Conservation (phyloP, 2,113 vertebrate genomes). For the Channa argus region DNA sequence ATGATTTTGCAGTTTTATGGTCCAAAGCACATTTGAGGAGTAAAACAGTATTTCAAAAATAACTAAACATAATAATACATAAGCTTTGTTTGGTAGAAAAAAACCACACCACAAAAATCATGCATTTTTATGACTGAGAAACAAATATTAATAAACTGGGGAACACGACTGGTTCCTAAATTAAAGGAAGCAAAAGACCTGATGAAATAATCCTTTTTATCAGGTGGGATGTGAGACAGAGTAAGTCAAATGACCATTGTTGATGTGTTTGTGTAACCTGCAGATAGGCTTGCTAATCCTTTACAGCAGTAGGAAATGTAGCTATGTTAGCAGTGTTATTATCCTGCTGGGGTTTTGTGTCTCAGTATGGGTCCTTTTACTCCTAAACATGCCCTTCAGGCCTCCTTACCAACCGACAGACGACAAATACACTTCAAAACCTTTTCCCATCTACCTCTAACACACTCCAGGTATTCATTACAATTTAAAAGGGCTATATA, state of each 20-base stretch:
- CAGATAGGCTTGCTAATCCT: conserved; percentile 58
- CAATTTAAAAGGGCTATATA: too few relatives aligned
- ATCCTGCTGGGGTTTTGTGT: conserved; percentile 63
- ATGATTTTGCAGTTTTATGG: too few relatives aligned
- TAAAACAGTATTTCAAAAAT: too few relatives aligned
- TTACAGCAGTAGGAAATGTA: conserved; percentile 65
- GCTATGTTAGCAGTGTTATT: conserved; percentile 54
- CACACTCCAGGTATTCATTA: too few relatives aligned
- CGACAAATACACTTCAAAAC: conserved; percentile 42
- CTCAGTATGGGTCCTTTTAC: conserved; percentile 30
- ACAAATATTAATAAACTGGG: background rate
- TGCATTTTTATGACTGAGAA: background rate
- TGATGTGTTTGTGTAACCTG: conserved; percentile 58
- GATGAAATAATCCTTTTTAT: background rate
- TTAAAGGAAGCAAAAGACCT: background rate
- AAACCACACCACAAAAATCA: too few relatives aligned
- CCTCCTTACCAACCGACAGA: conserved; percentile 26
- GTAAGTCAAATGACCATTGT: conserved; percentile 33
- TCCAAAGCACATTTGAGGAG: too few relatives aligned
- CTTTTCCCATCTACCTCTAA: too few relatives aligned
- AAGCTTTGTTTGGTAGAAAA: too few relatives aligned
- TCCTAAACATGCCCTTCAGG: conserved; percentile 52
- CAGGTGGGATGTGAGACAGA: conserved; percentile 42
- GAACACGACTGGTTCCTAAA: background rate
- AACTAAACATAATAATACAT: too few relatives aligned